phyloP scores from a whole-genome alignment of 2,888 invertebrate species.

The Pediacus dermestoides region DNA sequence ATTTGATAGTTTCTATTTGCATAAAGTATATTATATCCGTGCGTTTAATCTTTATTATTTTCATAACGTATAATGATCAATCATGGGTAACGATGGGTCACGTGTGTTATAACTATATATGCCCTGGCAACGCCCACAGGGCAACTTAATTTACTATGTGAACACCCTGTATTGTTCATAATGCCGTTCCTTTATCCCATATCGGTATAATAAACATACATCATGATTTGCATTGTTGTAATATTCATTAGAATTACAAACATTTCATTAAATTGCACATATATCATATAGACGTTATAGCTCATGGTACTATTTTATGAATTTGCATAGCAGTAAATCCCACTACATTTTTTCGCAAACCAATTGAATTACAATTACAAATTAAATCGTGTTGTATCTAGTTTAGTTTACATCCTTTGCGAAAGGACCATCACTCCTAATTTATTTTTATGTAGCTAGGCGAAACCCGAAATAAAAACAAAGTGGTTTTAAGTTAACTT shows the following conservation, averaged over 20 bases:
- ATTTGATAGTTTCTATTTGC: constrained; percentile 30
- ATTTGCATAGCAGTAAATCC: constrained; percentile 7
- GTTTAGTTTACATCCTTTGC: no score
- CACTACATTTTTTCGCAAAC: no score
- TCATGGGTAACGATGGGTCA: constrained; percentile 38
- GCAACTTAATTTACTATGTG: constrained; percentile 33
- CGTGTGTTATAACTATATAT: constrained; percentile 37
- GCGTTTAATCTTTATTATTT: constrained; percentile 42
- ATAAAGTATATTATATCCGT: constrained; percentile 33
- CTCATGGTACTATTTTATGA: constrained; percentile 3
- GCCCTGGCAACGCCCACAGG: constrained; percentile 38
- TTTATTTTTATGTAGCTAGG: no score
- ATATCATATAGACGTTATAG: constrained; percentile 16
- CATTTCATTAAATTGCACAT: constrained; percentile 20
- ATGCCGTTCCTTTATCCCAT: not conserved
- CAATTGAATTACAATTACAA: no score
- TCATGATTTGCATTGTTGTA: constrained; percentile 19
- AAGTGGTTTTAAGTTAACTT: constrained; percentile 37
- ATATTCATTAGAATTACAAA: constrained; percentile 20
- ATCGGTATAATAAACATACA: constrained; percentile 7
- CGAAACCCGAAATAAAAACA: no score
- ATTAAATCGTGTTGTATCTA: no score
- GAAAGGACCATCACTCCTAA: no score
- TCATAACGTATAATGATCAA: constrained; percentile 43
- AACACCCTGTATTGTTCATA: constrained; percentile 19